Evolutionary conservation across 2,113 vertebrate species (phyloP), one percentile per base, ranked within the genome.

Genomic region (Sander lucioperca): DNA sequence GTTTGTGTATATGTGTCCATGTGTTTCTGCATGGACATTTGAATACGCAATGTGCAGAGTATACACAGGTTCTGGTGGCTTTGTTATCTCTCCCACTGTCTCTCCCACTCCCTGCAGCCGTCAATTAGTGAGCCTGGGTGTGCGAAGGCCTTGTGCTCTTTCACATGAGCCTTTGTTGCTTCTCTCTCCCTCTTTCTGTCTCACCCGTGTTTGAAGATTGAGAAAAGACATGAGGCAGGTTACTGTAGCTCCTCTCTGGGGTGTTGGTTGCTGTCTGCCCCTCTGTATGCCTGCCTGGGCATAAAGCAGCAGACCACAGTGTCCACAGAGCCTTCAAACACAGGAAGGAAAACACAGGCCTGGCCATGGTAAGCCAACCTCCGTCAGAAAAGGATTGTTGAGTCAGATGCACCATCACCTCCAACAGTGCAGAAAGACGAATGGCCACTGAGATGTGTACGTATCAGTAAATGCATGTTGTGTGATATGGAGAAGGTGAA

Each of bases 221-320:
- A 94, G 94, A 93, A 93, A 89, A 94, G 91, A 94, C 88, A 90
- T 80, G 81, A 86, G 87, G 88, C 89, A 95, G 94, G 94, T 95
- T 95, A 91, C 93, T 91, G 77, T 86, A 86, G 89, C 69, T 84
- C 77, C 84, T 94, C 94, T 94, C 87, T 85, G 77, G 93, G 94
- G 90, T 91, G 74, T 88, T 90, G 90, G 88, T 84, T 84, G 86
- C 80, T 90, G 90, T 83, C 89, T 91, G 86, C 66, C 84, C 89
- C 87, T 85, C 80, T 71, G 70, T 82, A 73, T 84, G 83, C 51
- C 74, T 77, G 79, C 85, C 73, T 79, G 78, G 75, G 88, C 88
- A 87, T 65, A 74, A 80, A 86, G 89, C 84, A 77, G 72, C 73
- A 51, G 79, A 64, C 88, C 81, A 77, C 67, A 71, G 58, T 87